Base-by-base conservation (phyloP, 2,113 vertebrate species). In the Electrona antarctica region DNA sequence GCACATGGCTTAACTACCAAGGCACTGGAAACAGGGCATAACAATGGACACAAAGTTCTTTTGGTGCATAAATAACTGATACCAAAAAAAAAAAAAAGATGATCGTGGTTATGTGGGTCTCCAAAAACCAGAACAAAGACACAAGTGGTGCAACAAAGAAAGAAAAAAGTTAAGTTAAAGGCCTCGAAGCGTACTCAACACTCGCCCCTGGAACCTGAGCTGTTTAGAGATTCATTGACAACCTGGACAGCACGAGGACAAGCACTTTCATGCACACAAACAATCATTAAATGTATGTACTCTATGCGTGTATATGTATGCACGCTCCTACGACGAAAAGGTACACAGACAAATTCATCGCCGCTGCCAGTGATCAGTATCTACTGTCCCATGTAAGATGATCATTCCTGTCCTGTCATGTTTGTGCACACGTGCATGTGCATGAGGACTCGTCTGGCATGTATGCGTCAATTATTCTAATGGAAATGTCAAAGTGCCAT, bases 291-390 rank as follows among this genome's bases (percentile, higher is more conserved):
- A 12, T 52, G 9, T 12, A 52, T 52, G 8, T 13, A 52, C 51
- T 52, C 4, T 13, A 21, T 2, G 51, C 5, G 33, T 41, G 51
- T 54, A 54, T 12, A 54, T 41, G 33, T 41, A 10, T 33, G 58
- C 58, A 60, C 8, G 41, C 58, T 49, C n/a, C 13, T 29, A 21
- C 13, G 33, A n/a, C 13, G 12, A 29, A n/a, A 7, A 63, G 3
- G 54, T 21, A 52, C 14, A 55, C 41, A 10, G 55, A 15, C 8
- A 72, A 57, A 51, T 28, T 46, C 50, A 64, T 41, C 4, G 66
- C 8, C 6, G 11, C 13, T n/a, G 50, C 28, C 10, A 45, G 41
- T 60, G 58, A 80, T 67, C 62, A 61, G 55, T 48, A 71, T 65
- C 21, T 57, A 50, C 6, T 54, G 68, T 59, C 47, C 12, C 57